These are phyloP conservation scores for Dryocosmus kuriphilus DNA, from an alignment of 2,888 invertebrate species.

Conservation along the genomic window DNA sequence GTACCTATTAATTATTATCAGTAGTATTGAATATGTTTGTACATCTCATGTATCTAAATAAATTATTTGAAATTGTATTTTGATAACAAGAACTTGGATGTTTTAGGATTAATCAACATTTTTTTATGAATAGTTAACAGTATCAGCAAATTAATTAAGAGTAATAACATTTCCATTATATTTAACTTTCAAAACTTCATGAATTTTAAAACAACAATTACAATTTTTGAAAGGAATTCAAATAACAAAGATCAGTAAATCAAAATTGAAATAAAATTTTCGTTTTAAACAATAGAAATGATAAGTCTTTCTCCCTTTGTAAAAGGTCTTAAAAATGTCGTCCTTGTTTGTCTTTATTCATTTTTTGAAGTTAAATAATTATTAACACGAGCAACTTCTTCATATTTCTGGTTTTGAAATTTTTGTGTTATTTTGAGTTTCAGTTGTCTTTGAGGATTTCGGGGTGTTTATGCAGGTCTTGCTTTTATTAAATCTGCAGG, in stretches of 20 bases:
- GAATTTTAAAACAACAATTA: neutral
- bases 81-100: neutral
- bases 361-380: neutral
- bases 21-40: neutral
- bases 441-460: neutral
- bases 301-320: neutral
- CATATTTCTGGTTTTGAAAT: neutral
- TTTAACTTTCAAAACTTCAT: slow-evolving; percentile 5
- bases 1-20: neutral
- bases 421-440: slow-evolving; percentile 5
- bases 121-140: neutral
- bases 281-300: neutral
- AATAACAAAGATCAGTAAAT: neutral
- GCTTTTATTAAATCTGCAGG: slow-evolving; percentile 21
- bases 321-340: neutral
- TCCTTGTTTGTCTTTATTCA: neutral
- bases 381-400: neutral
- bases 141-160: neutral
- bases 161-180: neutral
- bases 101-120: neutral
- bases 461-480: slow-evolving; percentile 17
- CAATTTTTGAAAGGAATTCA: neutral
- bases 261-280: neutral
- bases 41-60: neutral
- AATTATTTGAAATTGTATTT: neutral